Base-by-base conservation (phyloP, 2,888 invertebrate species). In the Rhogogaster chlorosoma region DNA sequence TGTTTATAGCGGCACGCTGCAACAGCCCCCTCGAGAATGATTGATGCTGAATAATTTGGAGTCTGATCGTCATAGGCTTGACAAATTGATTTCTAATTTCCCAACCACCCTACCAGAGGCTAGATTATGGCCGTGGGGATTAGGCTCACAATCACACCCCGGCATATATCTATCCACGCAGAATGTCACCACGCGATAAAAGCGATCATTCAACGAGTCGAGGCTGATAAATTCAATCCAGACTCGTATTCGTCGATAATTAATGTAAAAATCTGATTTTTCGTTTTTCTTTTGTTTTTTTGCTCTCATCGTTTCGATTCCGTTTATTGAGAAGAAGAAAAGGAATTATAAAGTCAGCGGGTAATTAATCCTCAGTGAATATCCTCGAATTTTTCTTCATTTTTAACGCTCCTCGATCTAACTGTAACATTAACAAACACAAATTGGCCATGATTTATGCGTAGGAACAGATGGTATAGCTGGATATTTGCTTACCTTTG, bases 1-100 rank as follows among this genome's bases (percentile, higher is more conserved):
- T 67, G 67, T 32, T 32, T 67, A 61, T 26, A 26, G 10, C 26
- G 26, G 61, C 26, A 61, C 12, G 32, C 12, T 67, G 67, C 67
- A 77, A 32, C 22, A 53, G 15, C n/a, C 29, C 18, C 7, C 9
- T 29, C 29, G 53, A n/a, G 10, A 22, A 42, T 73, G 71, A 73
- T 73, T 73, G 71, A 73, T 42, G 71, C 9, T 73, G 42, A 4
- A 38, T 73, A 73, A 73, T 73, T 73, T 73, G 38, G 71, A 38
- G 6, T 42, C 67, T 12, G 67, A 77, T 53, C 15, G 49, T 49
- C n/a, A 18, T n/a, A 77, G 26, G 77, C 49, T 77, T 77, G 29
- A 77, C 77, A 77, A 53, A 77, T 77, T 77, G 77, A 53, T 77
- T 32, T 77, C 49, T 77, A 77, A 77, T 77, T 53, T 77, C 77